Percentiles rank a stretch among this genome's conserved stretches.
Evolutionary conservation across 2,888 invertebrate species (phyloP).

Genomic region (Aphodius granarius): DNA sequence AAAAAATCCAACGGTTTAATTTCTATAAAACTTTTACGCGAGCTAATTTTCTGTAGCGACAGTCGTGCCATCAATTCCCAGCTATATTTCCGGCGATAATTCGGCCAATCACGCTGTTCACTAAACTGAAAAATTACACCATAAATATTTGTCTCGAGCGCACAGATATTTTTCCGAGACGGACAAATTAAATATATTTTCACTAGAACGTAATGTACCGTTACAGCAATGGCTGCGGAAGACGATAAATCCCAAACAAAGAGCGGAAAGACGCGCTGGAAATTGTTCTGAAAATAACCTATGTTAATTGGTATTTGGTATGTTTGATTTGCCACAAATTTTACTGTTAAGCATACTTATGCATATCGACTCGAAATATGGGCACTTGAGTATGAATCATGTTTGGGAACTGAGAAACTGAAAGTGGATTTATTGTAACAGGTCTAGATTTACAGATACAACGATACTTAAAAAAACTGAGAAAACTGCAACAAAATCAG

Average conservation of each 20-base stretch:
- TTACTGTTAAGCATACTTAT: background rate
- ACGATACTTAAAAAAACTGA: too few relatives aligned
- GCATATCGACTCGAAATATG: background rate
- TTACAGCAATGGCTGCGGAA: background rate
- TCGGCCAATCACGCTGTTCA: constrained; percentile 18
- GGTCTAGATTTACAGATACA: too few relatives aligned
- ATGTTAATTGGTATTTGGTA: background rate
- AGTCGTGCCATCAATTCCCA: background rate
- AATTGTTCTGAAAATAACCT: background rate
- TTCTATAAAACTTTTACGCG: background rate
- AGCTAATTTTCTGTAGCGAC: constrained; percentile 2
- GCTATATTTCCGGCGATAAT: constrained; percentile 19
- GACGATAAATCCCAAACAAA: background rate
- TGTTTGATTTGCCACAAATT: background rate
- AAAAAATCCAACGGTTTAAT: background rate
- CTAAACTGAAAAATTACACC: constrained; percentile 16
- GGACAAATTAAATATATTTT: background rate
- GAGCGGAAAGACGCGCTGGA: background rate
- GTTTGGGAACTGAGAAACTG: too few relatives aligned
- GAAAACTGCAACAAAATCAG: too few relatives aligned
- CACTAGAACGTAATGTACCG: background rate
- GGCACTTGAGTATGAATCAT: background rate
- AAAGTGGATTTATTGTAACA: too few relatives aligned
- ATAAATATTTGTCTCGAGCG: constrained; percentile 2
- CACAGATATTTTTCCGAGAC: background rate